Evolutionary conservation across 2,113 vertebrate genomes (phyloP).

Genomic region (Larimichthys polyactis): DNA sequence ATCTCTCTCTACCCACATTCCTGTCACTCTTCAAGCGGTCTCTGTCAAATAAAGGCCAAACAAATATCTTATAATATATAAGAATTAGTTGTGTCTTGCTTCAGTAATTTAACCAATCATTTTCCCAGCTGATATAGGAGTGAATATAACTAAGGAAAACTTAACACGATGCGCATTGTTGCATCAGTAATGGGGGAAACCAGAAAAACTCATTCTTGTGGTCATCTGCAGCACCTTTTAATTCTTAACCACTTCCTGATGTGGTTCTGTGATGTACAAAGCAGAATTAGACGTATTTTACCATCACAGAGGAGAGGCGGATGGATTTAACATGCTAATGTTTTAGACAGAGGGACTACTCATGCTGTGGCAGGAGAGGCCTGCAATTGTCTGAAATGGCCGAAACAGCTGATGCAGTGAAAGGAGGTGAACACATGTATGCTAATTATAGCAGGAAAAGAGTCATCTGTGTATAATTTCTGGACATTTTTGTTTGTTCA

Average conservation of each 20-base stretch:
- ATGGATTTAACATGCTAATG: conserved; percentile 20
- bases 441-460: conserved; percentile 54
- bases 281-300: background rate
- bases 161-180: background rate
- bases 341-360: conserved; percentile 11
- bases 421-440: conserved; percentile 38
- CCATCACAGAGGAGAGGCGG: background rate
- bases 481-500: conserved; percentile 54
- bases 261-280: background rate
- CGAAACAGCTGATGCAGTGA: conserved; percentile 57
- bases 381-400: conserved; percentile 22
- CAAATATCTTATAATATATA: too few species aligned
- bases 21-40: too few species aligned
- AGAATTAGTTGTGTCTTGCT: background rate
- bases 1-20: too few species aligned
- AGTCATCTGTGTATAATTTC: conserved; percentile 47
- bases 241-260: background rate
- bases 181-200: background rate
- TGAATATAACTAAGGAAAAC: background rate
- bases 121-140: background rate
- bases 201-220: background rate
- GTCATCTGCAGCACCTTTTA: background rate
- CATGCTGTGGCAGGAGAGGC: background rate
- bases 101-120: background rate
- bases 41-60: too few species aligned